phyloP scores from a whole-genome alignment of 2,888 invertebrate species.

The Tetramorium bicarinatum region DNA sequence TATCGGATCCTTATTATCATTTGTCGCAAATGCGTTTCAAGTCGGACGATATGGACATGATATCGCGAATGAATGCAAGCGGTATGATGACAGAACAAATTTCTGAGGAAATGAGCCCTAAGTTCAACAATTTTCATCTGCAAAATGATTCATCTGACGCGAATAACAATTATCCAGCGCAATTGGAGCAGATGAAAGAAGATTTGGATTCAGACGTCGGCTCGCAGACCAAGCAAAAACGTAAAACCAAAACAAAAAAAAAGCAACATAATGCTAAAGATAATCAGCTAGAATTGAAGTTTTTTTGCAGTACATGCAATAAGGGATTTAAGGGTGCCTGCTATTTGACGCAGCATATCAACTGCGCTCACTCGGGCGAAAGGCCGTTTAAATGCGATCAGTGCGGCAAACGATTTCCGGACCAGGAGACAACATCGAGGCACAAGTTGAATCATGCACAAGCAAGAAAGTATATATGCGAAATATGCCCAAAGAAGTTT shows the following conservation, averaged over 20 bases:
- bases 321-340: conserved; percentile 95
- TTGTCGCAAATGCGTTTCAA: conserved; percentile 79
- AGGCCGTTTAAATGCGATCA: conserved; percentile 94
- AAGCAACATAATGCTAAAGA: conserved; percentile 66
- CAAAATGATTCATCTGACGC: no score
- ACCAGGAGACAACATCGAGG: conserved; percentile 90
- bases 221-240: conserved; percentile 48
- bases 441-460: conserved; percentile 91
- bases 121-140: no score
- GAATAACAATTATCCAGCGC: conserved; percentile 76
- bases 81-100: conserved; percentile 72
- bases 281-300: no score
- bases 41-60: conserved; percentile 62
- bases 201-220: conserved; percentile 78
- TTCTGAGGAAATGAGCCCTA: no score
- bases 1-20: conserved; percentile 80
- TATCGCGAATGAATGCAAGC: conserved; percentile 70
- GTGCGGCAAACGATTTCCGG: conserved; percentile 94
- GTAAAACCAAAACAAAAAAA: conserved; percentile 64
- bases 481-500: conserved; percentile 94
- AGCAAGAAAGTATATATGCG: conserved; percentile 95
- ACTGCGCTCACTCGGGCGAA: conserved; percentile 95
- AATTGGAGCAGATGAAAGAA: conserved; percentile 73
- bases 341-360: conserved; percentile 96
- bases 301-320: conserved; percentile 86